A percentile compares a stretch with the other conserved stretches of the same genome.
Evolutionary conservation across 37 sponge, comb jelly and placozoan species (phyloP).

Genomic region (Diacarnus erythraeanus): DNA sequence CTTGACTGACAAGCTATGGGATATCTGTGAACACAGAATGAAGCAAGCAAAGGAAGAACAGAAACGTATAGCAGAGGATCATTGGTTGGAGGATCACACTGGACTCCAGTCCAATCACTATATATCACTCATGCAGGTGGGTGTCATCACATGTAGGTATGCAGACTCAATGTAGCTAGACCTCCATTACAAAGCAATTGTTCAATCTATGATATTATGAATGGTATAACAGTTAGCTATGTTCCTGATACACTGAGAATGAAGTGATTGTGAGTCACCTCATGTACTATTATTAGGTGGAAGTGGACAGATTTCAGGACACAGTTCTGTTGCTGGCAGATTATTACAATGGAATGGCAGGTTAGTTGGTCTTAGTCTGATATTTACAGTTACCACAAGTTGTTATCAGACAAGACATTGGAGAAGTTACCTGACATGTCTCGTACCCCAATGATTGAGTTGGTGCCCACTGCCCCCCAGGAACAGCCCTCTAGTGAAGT

Average conservation of each 20-base stretch:
- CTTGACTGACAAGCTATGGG: constrained; percentile 88
- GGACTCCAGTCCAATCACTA: constrained; percentile 83
- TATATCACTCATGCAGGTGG: constrained; percentile 90
- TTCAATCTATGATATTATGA: no score
- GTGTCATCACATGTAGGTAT: no score
- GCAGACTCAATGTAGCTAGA: no score
- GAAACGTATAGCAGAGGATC: constrained; percentile 58
- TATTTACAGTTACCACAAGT: neutral
- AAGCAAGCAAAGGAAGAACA: constrained; percentile 79
- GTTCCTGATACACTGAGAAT: no score
- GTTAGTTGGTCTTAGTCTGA: neutral
- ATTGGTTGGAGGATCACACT: constrained; percentile 90
- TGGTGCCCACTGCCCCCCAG: constrained; percentile 10
- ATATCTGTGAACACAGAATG: constrained; percentile 86
- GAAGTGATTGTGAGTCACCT: neutral
- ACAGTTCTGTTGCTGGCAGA: constrained; percentile 79
- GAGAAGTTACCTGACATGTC: constrained; percentile 24
- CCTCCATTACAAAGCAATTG: no score
- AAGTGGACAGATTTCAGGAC: constrained; percentile 84
- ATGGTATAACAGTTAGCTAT: no score
- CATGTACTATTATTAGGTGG: constrained; percentile 46
- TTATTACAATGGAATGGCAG: constrained; percentile 82
- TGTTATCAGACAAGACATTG: constrained; percentile 3
- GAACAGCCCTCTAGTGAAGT: constrained; percentile 29
- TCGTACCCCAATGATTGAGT: constrained; percentile 46